Evolutionary conservation across 1,140 invertebrate genomes (phyloP).

Genomic region (Battus philenor): DNA sequence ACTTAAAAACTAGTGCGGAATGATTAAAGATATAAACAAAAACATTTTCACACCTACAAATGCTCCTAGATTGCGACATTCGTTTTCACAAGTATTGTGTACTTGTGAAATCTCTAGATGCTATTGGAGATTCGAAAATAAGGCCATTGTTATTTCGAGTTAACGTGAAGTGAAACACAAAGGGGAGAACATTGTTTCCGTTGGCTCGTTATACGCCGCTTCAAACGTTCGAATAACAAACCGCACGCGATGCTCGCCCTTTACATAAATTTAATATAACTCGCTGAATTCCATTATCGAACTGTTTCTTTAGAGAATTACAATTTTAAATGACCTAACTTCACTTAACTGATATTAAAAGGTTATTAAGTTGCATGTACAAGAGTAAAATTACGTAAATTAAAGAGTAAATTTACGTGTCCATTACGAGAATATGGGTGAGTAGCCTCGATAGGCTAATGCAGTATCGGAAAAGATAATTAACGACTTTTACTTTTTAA

Average conservation of each 20-base stretch:
- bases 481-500: too few relatives aligned
- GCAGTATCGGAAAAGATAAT: too few relatives aligned
- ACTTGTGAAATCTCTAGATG: constrained; percentile 11
- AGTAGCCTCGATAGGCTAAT: too few relatives aligned
- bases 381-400: too few relatives aligned
- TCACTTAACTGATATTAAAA: too few relatives aligned
- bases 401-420: too few relatives aligned
- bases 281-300: constrained; percentile 6
- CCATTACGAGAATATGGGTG: too few relatives aligned
- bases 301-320: constrained; percentile 2
- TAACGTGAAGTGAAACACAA: constrained; percentile 17
- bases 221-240: constrained; percentile 14
- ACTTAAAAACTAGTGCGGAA: too few relatives aligned
- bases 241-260: constrained; percentile 10
- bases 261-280: constrained; percentile 14
- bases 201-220: constrained; percentile 12
- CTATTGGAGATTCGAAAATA: constrained; percentile 15
- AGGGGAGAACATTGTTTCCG: constrained; percentile 15
- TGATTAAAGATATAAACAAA: neutral
- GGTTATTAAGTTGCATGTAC: too few relatives aligned
- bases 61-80: constrained; percentile 3
- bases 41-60: neutral
- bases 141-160: constrained; percentile 16
- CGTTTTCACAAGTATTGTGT: constrained; percentile 1
- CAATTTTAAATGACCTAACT: constrained; percentile 12